Conservation (phyloP, 2,888 invertebrate species). For the Artemia sinica region DNA sequence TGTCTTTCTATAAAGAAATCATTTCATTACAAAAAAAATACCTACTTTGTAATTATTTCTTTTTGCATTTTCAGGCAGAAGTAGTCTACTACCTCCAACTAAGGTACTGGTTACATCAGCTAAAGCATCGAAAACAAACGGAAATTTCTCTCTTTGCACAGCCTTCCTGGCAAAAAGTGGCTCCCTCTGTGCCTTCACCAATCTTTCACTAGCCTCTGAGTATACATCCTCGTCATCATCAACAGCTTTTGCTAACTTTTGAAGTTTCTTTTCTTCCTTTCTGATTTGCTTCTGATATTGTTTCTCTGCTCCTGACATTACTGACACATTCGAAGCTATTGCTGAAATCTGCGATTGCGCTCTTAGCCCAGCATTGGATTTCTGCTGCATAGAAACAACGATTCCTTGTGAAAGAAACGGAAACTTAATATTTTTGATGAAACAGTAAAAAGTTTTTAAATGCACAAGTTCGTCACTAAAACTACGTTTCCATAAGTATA, state of each 20-base stretch:
- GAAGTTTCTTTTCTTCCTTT: slow-evolving; percentile 64
- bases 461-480: too few species aligned
- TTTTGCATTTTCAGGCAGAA: slow-evolving; percentile 58
- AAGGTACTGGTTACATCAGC: slow-evolving; percentile 47
- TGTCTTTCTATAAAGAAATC: too few species aligned
- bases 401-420: too few species aligned
- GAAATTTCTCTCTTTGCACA: slow-evolving; percentile 44
- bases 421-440: too few species aligned
- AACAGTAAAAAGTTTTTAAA: too few species aligned
- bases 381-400: too few species aligned
- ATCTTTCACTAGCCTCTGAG: slow-evolving; percentile 24
- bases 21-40: neutral
- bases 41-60: slow-evolving; percentile 41
- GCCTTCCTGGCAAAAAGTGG: slow-evolving; percentile 3
- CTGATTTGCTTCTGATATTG: slow-evolving; percentile 53
- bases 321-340: slow-evolving; percentile 57
- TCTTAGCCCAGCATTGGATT: slow-evolving; percentile 13
- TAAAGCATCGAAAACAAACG: slow-evolving; percentile 67
- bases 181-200: slow-evolving; percentile 9
- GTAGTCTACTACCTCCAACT: slow-evolving; percentile 56
- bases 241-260: slow-evolving; percentile 33
- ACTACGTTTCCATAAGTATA: too few species aligned
- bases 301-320: slow-evolving; percentile 67
- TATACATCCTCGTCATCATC: slow-evolving; percentile 36
- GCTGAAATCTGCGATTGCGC: slow-evolving; percentile 23